Base-by-base conservation (phyloP, 2,888 invertebrate genomes). In the Smittia aterrima region DNA sequence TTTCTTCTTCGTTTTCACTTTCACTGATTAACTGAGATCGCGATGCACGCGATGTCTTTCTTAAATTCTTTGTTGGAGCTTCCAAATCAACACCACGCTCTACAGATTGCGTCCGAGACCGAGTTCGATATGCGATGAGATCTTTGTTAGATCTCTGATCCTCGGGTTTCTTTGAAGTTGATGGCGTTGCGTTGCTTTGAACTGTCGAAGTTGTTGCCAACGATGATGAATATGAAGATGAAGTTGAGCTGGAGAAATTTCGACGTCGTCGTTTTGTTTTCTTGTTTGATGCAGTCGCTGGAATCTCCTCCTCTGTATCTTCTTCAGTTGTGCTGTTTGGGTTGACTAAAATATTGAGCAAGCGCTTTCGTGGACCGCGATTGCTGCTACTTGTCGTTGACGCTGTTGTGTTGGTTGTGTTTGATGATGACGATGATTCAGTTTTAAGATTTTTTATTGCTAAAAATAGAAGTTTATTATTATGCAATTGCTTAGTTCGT, bases 101-200 rank as follows among this genome's bases (percentile, higher is more conserved):
- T 11, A 62, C 16, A 24, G 54, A 75, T 32, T 62, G 64, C 13
- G 58, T 58, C 66, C 75, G 38, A 18, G 76, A 76, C 38, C 76
- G 62, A 16, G 76, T 76, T 4, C 76, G 75, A 3, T 73, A 74
- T 32, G 76, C 76, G 18, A 76, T 73, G 32, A 40, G 20, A 20
- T 64, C 62, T 41, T 64, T 64, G 1, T 22, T 13, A 24, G 66
- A 22, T 40, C 53, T 25, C 38, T 78, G 78, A 67, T 79, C 79
- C 25, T 25, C 40, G 22, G 40, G 64, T 24, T 82, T 82, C 77
- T 81, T 83, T 18, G 83, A 83, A 38, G 83, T 79, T 58, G 83
- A 82, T 75, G 83, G 78, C 74, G 80, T 79, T 53, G 82, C 83
- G 74, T 82, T 80, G 76, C 82, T 78, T 77, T 72, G 47, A 22